Percentiles rank a stretch among this genome's conserved stretches.
Conservation (phyloP, 2,888 invertebrate species). For the Corbicula japonica region DNA sequence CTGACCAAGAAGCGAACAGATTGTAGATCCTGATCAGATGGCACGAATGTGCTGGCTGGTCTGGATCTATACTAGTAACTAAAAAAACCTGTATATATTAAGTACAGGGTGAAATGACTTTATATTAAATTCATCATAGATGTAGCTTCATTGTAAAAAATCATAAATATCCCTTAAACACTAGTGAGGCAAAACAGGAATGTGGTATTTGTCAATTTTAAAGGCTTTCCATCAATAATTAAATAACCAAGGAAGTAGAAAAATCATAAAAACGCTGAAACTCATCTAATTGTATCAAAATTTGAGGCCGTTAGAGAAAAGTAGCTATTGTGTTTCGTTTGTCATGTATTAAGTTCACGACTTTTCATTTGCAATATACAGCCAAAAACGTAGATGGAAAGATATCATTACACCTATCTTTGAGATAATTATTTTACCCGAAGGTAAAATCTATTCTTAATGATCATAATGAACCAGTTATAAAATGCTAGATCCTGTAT, state of each 20-base stretch:
- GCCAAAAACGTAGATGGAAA: constrained; percentile 19
- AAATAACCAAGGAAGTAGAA: neutral
- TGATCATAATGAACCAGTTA: constrained; percentile 32
- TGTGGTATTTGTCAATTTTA: no score
- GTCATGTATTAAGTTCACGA: constrained; percentile 18
- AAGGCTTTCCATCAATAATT: neutral
- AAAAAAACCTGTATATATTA: no score
- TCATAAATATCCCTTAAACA: no score
- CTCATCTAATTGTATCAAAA: constrained; percentile 30
- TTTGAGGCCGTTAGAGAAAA: constrained; percentile 7
- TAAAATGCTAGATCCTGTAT: constrained; percentile 11
- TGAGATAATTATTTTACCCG: constrained; percentile 32
- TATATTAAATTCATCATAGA: no score
- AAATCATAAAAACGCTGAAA: constrained; percentile 3
- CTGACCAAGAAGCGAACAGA: no score
- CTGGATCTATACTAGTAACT: no score
- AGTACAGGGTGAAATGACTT: no score
- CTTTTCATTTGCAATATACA: constrained; percentile 23
- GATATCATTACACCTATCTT: constrained; percentile 40
- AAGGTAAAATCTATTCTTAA: constrained; percentile 26
- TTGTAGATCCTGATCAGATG: no score
- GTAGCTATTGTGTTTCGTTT: constrained; percentile 29
- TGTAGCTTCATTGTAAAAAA: no score
- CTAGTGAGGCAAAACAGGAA: no score
- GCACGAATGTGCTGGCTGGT: no score